Base-by-base conservation (phyloP, 1,140 invertebrate genomes). In the Diploscapter pachys region DNA sequence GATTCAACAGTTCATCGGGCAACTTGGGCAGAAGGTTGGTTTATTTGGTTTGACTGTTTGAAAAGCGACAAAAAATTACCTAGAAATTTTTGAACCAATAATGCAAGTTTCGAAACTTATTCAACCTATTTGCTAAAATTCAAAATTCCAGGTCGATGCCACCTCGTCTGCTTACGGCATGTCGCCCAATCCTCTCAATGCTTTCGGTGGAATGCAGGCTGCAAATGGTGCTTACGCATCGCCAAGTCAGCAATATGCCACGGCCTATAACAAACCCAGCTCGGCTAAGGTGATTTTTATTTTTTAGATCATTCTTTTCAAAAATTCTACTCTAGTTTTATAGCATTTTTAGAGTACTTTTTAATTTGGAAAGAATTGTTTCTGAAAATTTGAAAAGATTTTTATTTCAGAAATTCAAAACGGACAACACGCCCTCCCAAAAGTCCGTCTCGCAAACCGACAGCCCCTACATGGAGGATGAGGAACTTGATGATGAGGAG, bases 401-500 rank as follows among this genome's bases (percentile, higher is more conserved):
- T 31, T 31, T 31, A 31, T 31, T 31, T 31, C 31, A 31, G 31
- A 31, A 31, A 31, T 31, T 31, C 31, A 31, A 31, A 31, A 31
- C 31, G 31, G 31, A 31, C 31, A 31, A 31, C 31, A 31, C 31
- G 31, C 31, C 31, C 31, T 31, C 31, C 31, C 31, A 31, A 31
- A 31, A 31, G 31, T 31, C 3, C 71, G 51, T 50, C 5, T 54
- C 2, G 3, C 6, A 9, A 52, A 63, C 55, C 63, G 48, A 9
- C 63, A 11, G 13, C 63, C 50, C n/a, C 11, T 13, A 61, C 75
- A 76, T 52, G 64, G 70, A 71, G 70, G 74, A 77, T 11, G 73
- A 61, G 54, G 52, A 65, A 11, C 71, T 61, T n/a, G 73, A 48
- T 9, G 49, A 77, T 5, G 74, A 78, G 59, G 59, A 63, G 51